Conservation (phyloP, 2,797 vertebrate species). For the Danionella dracula region DNA sequence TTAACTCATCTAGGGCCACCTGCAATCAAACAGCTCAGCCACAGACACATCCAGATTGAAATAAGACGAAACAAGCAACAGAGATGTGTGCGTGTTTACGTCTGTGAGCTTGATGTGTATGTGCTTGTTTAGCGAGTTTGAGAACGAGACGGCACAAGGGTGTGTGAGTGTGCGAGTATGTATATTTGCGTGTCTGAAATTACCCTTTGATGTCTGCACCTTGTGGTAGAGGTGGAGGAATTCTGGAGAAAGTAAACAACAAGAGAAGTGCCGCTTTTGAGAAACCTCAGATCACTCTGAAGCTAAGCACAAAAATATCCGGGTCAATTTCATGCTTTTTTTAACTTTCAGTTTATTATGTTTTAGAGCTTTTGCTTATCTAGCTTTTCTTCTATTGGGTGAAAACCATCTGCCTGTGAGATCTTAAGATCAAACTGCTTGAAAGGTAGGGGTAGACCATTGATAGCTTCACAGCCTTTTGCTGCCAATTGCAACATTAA, state of each 20-base stretch:
- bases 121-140: not conserved
- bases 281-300: slow-evolving; percentile 30
- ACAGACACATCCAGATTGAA: not conserved
- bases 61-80: slow-evolving; percentile 14
- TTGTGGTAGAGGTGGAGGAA: slow-evolving; percentile 34
- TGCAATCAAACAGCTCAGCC: slow-evolving; percentile 23
- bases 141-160: not conserved
- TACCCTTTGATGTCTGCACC: slow-evolving; percentile 40
- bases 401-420: too few relatives aligned
- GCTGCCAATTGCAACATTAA: too few relatives aligned
- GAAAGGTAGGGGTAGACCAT: too few relatives aligned
- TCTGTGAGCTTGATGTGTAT: slow-evolving; percentile 30
- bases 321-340: slow-evolving; percentile 9
- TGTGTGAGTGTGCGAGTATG: slow-evolving; percentile 20
- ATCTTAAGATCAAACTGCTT: too few relatives aligned
- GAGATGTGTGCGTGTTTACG: slow-evolving; percentile 3
- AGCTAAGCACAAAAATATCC: slow-evolving; percentile 7
- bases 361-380: not conserved
- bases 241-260: slow-evolving; percentile 40
- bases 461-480: too few relatives aligned
- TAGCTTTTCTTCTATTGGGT: too few relatives aligned
- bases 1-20: not conserved
- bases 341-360: not conserved
- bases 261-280: slow-evolving; percentile 23
- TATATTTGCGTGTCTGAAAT: slow-evolving; percentile 21